Conservation (phyloP, 2,888 invertebrate species). For the Scaptomyza polygonia region DNA sequence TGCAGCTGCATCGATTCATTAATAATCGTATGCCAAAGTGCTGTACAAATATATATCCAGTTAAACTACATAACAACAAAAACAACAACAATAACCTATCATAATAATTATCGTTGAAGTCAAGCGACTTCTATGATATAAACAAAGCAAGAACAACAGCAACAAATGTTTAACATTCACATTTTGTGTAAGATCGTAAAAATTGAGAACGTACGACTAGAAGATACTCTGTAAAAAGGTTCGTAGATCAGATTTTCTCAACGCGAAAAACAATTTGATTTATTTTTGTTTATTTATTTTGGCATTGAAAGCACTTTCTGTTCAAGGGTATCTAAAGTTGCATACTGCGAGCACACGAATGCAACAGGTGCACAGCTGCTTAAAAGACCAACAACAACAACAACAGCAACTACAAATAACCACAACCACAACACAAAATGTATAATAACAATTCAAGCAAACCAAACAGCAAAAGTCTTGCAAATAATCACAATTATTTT, state of each 20-base stretch:
- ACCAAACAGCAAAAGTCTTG: constrained; percentile 48
- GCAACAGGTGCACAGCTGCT: constrained; percentile 61
- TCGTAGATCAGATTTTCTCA: neutral
- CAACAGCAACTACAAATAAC: constrained; percentile 25
- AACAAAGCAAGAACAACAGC: constrained; percentile 2
- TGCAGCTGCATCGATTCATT: constrained; percentile 48
- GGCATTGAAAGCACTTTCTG: too few relatives aligned
- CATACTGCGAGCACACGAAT: neutral
- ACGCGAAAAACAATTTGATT: too few relatives aligned
- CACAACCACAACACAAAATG: constrained; percentile 19
- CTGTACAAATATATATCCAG: constrained; percentile 36
- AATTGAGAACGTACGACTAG: neutral
- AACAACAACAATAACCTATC: neutral
- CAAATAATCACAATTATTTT: constrained; percentile 74
- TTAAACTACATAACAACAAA: constrained; percentile 1
- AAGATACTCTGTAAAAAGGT: neutral
- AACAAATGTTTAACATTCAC: constrained; percentile 9
- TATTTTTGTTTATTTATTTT: too few relatives aligned
- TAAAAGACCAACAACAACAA: constrained; percentile 10
- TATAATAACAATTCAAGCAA: constrained; percentile 3
- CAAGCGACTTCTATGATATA: neutral
- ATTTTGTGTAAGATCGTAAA: too few relatives aligned
- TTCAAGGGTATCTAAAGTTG: constrained; percentile 1
- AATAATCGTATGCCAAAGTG: constrained; percentile 49
- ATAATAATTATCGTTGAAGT: neutral